Percentiles rank a stretch among this genome's conserved stretches.
phyloP scores from a whole-genome alignment of 2,888 invertebrate species.

The Chrysolina haemoptera region DNA sequence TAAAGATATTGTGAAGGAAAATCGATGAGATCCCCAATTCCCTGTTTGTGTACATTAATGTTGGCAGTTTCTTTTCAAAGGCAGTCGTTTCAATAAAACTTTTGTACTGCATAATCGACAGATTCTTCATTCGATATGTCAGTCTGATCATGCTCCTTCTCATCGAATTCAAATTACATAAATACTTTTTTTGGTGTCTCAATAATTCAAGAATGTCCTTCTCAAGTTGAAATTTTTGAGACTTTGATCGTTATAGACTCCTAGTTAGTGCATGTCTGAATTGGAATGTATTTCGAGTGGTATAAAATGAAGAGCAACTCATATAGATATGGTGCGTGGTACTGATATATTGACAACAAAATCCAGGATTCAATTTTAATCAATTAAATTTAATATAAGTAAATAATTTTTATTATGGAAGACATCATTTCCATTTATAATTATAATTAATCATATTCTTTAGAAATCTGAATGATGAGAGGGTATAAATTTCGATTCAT shows the following conservation, averaged over 20 bases:
- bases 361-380: too few relatives aligned
- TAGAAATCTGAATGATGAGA: too few relatives aligned
- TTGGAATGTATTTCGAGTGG: too few relatives aligned
- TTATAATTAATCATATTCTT: too few relatives aligned
- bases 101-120: neutral
- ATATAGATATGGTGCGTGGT: too few relatives aligned
- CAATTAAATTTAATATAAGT: too few relatives aligned
- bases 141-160: slow-evolving; percentile 39
- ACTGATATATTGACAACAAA: too few relatives aligned
- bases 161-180: slow-evolving; percentile 11
- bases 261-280: neutral
- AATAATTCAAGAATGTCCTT: neutral
- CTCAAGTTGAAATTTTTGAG: neutral
- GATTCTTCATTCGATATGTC: slow-evolving; percentile 29
- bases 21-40: neutral
- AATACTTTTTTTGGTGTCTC: slow-evolving; percentile 8
- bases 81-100: slow-evolving; percentile 7
- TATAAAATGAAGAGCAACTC: too few relatives aligned
- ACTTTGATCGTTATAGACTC: neutral
- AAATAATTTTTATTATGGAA: too few relatives aligned
- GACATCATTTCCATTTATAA: too few relatives aligned
- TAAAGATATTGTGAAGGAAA: too few relatives aligned
- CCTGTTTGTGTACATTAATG: neutral
- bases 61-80: slow-evolving; percentile 16
- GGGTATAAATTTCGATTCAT: too few relatives aligned